Conservation (phyloP, 2,888 invertebrate genomes). For the Drosophila macrospina region DNA sequence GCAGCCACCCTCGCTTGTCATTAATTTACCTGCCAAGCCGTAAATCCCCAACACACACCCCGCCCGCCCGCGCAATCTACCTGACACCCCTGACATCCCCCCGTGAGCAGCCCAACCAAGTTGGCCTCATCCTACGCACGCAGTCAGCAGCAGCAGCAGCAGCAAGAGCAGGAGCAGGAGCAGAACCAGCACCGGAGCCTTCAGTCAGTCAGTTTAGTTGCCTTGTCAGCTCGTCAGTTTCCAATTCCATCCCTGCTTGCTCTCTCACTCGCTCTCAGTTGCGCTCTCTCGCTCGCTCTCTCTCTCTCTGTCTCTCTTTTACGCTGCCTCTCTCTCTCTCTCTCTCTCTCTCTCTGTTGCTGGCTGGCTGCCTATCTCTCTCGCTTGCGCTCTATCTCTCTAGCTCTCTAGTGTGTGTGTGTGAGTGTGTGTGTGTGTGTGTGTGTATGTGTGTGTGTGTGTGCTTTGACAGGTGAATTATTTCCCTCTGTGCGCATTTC, state of each 20-base stretch:
- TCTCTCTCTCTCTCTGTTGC: neutral
- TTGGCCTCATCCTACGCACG: no score
- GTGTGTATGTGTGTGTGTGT: slow-evolving; percentile 29
- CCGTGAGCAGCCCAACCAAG: neutral
- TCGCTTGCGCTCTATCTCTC: slow-evolving; percentile 13
- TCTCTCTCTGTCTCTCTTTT: slow-evolving; percentile 13
- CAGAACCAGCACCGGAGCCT: slow-evolving; percentile 56
- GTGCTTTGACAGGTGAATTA: slow-evolving; percentile 80
- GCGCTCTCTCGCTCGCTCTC: slow-evolving; percentile 7
- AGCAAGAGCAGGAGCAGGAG: slow-evolving; percentile 41
- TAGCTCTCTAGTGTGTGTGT: no score
- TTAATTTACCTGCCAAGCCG: slow-evolving; percentile 62
- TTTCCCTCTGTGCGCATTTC: slow-evolving; percentile 79
- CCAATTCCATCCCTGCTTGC: slow-evolving; percentile 62
- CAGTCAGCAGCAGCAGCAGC: slow-evolving; percentile 53
- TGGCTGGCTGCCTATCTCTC: neutral
- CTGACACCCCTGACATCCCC: slow-evolving; percentile 6
- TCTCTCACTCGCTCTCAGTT: slow-evolving; percentile 12
- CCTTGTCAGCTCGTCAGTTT: slow-evolving; percentile 76
- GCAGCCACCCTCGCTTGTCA: slow-evolving; percentile 65
- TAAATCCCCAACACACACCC: slow-evolving; percentile 53
- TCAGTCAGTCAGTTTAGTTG: slow-evolving; percentile 68
- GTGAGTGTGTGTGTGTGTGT: slow-evolving; percentile 12
- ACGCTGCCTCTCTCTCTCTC: slow-evolving; percentile 14
- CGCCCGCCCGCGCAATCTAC: neutral